These are phyloP conservation scores for Nothoprocta pentlandii DNA, from an alignment of 2,113 vertebrate genomes.

Conservation along the genomic window DNA sequence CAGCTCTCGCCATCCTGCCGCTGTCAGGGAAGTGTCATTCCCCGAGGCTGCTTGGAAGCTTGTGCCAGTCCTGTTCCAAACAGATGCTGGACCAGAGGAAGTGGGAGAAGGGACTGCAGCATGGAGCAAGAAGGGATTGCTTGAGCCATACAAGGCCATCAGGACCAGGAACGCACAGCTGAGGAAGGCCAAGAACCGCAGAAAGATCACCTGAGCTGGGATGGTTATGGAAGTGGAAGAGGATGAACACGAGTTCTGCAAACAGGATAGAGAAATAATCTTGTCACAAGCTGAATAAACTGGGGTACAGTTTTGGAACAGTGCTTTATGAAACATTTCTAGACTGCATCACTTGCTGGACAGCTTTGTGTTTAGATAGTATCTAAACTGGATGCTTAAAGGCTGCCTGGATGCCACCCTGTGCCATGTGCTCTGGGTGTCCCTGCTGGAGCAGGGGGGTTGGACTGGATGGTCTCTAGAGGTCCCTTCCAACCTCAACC, in stretches of 20 bases:
- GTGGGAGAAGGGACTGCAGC: constrained; percentile 7
- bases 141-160: constrained; percentile 72
- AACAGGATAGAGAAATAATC: not conserved
- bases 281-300: not conserved
- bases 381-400: not conserved
- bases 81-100: not conserved
- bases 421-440: too few species aligned
- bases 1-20: constrained; percentile 78
- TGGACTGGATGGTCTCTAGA: too few species aligned
- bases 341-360: not conserved
- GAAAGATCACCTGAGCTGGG: constrained; percentile 85
- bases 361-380: not conserved
- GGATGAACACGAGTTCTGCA: constrained; percentile 81
- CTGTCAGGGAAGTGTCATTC: not conserved
- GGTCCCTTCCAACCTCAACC: too few species aligned
- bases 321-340: not conserved
- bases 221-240: constrained; percentile 71
- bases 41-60: not conserved
- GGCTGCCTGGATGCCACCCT: too few species aligned
- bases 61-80: not conserved
- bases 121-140: constrained; percentile 31
- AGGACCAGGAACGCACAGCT: constrained; percentile 85
- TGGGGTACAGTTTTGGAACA: not conserved
- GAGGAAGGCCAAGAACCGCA: constrained; percentile 89
- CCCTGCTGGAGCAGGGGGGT: too few species aligned